Evolutionary conservation across 2,888 invertebrate genomes (phyloP).

Genomic region (Catocala nupta): DNA sequence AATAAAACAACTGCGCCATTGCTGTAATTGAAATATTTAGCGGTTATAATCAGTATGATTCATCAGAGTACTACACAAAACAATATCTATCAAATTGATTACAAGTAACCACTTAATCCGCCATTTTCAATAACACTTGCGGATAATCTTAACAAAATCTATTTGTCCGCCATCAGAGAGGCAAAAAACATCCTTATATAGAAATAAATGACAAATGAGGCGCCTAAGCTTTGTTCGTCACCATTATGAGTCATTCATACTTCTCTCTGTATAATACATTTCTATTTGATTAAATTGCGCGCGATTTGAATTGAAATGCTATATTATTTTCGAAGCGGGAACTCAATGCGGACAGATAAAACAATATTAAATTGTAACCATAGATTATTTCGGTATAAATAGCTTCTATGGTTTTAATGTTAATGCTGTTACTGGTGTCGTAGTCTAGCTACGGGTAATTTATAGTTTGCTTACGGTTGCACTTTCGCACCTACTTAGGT

Average conservation of each 20-base stretch:
- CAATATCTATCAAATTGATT: not conserved
- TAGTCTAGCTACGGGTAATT: no score
- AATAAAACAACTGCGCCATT: no score
- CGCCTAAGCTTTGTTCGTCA: constrained; percentile 38
- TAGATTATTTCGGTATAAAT: no score
- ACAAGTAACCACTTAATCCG: no score
- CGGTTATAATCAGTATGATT: not conserved
- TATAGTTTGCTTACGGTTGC: no score
- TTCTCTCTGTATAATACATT: constrained; percentile 27
- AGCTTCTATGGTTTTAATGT: no score
- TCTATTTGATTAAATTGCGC: constrained; percentile 28
- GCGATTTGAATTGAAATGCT: constrained; percentile 12
- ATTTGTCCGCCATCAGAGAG: no score
- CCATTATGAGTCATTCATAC: constrained; percentile 33
- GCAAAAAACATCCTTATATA: constrained; percentile 21
- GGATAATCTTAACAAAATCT: no score
- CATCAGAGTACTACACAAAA: not conserved
- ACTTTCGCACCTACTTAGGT: no score
- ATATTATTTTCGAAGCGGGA: constrained; percentile 4
- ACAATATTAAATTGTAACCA: not conserved
- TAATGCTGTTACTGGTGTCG: no score
- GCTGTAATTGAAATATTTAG: not conserved
- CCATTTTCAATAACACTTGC: no score
- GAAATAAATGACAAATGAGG: constrained; percentile 29
- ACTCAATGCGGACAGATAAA: constrained; percentile 1